Base-by-base conservation (phyloP, 2,888 invertebrate genomes). In the Onthophagus sagittarius region DNA sequence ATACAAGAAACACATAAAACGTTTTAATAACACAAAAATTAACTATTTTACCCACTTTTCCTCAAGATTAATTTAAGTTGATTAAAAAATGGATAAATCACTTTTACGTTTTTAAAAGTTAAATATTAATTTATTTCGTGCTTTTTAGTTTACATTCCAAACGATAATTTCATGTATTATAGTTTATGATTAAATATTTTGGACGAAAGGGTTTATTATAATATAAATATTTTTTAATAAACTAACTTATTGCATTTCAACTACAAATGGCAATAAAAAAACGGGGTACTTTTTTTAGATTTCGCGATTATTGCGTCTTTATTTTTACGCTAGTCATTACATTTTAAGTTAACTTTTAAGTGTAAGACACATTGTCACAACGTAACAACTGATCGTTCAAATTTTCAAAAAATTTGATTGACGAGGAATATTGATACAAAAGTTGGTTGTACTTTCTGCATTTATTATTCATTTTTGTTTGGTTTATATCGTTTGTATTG, bases 161-260 rank as follows among this genome's bases (percentile, higher is more conserved):
- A 15, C 15, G 9, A 23, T 14, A 13, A 5, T 67, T 67, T 23
- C 23, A 23, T 3, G 23, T 23, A 23, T 23, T 3, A 23, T 23
- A 23, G 23, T 23, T 23, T 67, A n/a, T n/a, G n/a, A 31, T 15
- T 67, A 15, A n/a, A 7, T n/a, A 31, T 23, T 53, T 53, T 53
- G 67, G 67, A 67, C 23, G 6, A 31, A 67, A 32, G 67, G 67
- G n/a, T 67, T 64, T 67, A 67, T 67, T 67, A 67, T n/a, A 3
- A 23, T 23, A 23, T 23, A 23, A 2, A 23, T n/a, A n/a, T 31
- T 23, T n/a, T 15, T 67, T 67, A 13, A 32, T 67, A 67, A n/a
- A 31, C 32, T 64, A 15, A 15, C 14, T 64, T 64, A 64, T 64
- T 14, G 64, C 23, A 15, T 13, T 64, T 64, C 23, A 9, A 14